Percentiles rank a stretch among this genome's conserved stretches.
These are phyloP conservation scores for Platycheirus rosarum DNA, from an alignment of 2,888 invertebrate genomes.

Conservation along the genomic window DNA sequence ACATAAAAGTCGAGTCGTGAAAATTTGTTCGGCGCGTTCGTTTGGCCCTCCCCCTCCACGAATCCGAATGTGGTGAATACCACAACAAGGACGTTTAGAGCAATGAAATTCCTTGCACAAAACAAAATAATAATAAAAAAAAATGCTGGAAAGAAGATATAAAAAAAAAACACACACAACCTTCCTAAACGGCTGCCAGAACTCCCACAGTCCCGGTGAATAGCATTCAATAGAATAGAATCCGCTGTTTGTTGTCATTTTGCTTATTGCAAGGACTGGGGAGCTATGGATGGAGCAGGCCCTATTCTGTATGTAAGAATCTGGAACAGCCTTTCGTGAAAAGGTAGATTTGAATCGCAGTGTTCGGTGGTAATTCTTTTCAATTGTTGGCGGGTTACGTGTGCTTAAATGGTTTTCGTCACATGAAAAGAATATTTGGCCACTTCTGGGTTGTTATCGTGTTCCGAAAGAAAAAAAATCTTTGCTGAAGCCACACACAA, in stretches of 20 bases:
- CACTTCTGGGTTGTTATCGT: constrained; percentile 34
- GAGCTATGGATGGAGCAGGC: not conserved
- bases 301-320: not conserved
- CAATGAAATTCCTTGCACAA: constrained; percentile 48
- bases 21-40: constrained; percentile 44
- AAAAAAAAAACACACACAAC: constrained; percentile 3
- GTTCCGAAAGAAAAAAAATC: constrained; percentile 8
- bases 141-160: constrained; percentile 18
- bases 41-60: not conserved
- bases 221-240: constrained; percentile 42
- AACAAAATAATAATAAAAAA: constrained; percentile 20
- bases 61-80: constrained; percentile 54
- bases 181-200: constrained; percentile 52
- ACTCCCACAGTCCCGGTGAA: constrained; percentile 44
- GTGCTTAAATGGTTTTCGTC: constrained; percentile 68
- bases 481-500: constrained; percentile 6
- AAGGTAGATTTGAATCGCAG: constrained; percentile 53
- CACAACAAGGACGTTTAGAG: constrained; percentile 51
- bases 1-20: constrained; percentile 68
- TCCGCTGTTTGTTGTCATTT: constrained; percentile 57
- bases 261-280: constrained; percentile 19
- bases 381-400: constrained; percentile 67
- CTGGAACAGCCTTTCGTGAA: constrained; percentile 38
- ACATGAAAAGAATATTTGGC: constrained; percentile 58
- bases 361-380: constrained; percentile 61